A percentile compares a stretch with the other conserved stretches of the same genome.
Conservation (phyloP, 2,888 invertebrate genomes). For the Tenthredo livida region DNA sequence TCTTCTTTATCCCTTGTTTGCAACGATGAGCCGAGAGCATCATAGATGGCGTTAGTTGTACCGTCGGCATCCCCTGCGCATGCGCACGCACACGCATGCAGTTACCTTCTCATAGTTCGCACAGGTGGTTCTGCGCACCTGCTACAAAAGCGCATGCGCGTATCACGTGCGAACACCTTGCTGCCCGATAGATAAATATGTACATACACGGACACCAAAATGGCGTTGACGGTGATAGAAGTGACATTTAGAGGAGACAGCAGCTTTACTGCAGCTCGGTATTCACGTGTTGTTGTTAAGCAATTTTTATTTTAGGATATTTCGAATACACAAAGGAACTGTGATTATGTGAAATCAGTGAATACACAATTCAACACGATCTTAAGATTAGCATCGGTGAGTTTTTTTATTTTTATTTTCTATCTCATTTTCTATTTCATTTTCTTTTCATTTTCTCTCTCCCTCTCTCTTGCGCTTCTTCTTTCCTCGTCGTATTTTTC, state of each 20-base stretch:
- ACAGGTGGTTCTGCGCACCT: constrained; percentile 19
- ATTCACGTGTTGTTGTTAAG: constrained; percentile 23
- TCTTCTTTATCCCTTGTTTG: neutral
- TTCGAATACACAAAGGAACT: neutral
- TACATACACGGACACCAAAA: constrained; percentile 39
- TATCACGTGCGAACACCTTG: neutral
- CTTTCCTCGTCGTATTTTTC: neutral
- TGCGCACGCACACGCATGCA: too few species aligned
- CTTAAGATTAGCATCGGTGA: neutral
- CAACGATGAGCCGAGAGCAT: too few species aligned
- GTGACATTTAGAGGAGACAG: constrained; percentile 33
- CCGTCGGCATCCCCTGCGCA: neutral
- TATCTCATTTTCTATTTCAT: neutral
- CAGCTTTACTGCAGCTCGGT: constrained; percentile 4
- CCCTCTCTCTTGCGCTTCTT: too few species aligned
- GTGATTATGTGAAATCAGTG: constrained; percentile 12
- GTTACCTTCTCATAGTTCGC: neutral
- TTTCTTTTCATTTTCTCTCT: neutral
- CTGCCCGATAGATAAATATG: neutral
- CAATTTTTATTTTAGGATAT: neutral
- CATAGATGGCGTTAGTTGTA: neutral
- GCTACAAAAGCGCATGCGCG: neutral
- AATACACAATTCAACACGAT: neutral
- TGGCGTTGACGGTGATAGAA: constrained; percentile 32
- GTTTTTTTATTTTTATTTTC: neutral